Base-by-base conservation (phyloP, 2,888 invertebrate species). In the Drosophila pseudotakahashii region DNA sequence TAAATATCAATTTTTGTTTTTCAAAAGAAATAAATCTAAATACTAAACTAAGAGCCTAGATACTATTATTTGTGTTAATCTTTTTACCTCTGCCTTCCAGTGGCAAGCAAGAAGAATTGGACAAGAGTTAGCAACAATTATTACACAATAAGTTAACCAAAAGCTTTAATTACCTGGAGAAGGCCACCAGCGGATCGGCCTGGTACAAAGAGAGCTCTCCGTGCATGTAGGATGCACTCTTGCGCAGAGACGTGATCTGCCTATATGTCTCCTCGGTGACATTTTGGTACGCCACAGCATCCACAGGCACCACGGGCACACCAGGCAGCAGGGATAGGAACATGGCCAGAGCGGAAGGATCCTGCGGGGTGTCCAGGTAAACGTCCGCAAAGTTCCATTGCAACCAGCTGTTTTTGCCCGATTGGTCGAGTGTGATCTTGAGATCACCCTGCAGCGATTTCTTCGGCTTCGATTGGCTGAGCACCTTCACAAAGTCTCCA, bases 271-370 rank as follows among this genome's bases (percentile, higher is more conserved):
- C 34, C 26, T 62, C 45, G 2, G 73, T 79, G 10, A 90, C 74
- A 42, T 89, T 82, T 0, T 68, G 60, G 45, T 86, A 85, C 3
- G 66, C 75, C 6, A 78, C 52, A 2, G 80, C 79, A 26, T 79
- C 75, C 0, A 93, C 88, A 62, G 94, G 93, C 0, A 91, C 87
- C 10, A 96, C 93, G 0, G 97, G 95, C 6, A 96, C 94, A 47
- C 98, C 98, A 0, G 97, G 97, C 74, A 98, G 92, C 61, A 98
- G 92, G 89, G 97, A 92, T 50, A 95, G 93, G 86, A 98, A 94
- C 88, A 96, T 94, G 23, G 95, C 94, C 37, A 93, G 75, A 54
- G 94, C 93, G 0, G 92, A 90, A 54, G 75, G 81, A 71, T 88
- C 74, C 3, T 84, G 75, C 0, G 42, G 42, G 11, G 75, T 74